Evolutionary conservation across 2,888 invertebrate species (phyloP).

Genomic region (Thymelicus lineola): DNA sequence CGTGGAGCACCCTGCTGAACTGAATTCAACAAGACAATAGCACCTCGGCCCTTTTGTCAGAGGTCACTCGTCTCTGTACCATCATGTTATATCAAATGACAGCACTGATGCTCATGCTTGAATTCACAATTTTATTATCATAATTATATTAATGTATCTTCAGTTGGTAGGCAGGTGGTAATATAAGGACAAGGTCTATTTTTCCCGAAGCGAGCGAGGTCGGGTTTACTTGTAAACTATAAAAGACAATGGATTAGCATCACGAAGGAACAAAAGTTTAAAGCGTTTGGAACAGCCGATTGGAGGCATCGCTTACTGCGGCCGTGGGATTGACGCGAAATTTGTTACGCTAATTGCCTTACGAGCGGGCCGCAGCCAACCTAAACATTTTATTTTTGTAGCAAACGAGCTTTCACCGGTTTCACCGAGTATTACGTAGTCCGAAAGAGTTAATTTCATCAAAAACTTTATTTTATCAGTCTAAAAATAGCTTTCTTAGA

Average conservation of each 20-base stretch:
- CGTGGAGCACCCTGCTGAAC: background rate
- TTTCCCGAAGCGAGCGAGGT: background rate
- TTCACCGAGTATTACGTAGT: background rate
- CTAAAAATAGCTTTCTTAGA: too few species aligned
- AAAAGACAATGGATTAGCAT: background rate
- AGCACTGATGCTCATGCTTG: too few species aligned
- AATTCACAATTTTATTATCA: too few species aligned
- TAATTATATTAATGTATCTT: too few species aligned
- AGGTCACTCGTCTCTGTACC: too few species aligned
- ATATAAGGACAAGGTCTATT: too few species aligned
- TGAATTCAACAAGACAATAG: too few species aligned
- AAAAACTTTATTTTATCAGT: too few species aligned
- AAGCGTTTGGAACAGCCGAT: conserved; percentile 28
- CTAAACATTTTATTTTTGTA: conserved; percentile 7
- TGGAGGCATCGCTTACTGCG: conserved; percentile 43
- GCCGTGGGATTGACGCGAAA: conserved; percentile 43
- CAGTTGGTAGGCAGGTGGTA: too few species aligned
- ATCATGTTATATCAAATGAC: too few species aligned
- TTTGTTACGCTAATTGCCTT: conserved; percentile 18
- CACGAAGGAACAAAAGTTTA: background rate
- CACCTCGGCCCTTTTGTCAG: too few species aligned
- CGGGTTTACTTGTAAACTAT: background rate
- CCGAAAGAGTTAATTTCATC: background rate
- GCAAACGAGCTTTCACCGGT: background rate
- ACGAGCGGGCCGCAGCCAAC: background rate